Evolutionary conservation across 2,888 invertebrate genomes (phyloP), one percentile per base, ranked within the genome.

Genomic region (Drosophila mulleri): DNA sequence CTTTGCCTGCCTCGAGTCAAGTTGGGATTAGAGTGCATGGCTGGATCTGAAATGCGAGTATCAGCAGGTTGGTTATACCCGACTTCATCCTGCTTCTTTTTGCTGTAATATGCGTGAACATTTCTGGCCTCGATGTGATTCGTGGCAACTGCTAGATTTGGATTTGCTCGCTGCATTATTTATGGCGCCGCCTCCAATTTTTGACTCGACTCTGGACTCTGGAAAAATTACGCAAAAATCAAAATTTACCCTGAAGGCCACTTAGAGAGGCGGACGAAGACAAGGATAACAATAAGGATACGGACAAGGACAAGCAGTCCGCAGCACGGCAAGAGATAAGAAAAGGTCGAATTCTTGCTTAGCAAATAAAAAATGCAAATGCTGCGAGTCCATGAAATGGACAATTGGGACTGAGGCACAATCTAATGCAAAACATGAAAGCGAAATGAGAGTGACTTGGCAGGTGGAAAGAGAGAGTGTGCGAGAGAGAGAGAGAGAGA

Each of bases 241-340:
- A 87, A 87, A 88, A 85, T 82, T 87, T 84, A 65, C 86, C 84
- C 89, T 58, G 60, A 87, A 86, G 82, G 73, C 87, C 82, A 89
- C 82, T 86, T 87, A 83, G 77, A 47, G 53, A 16, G 64, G 54
- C 68, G 12, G 20, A 56, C 20, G 61, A 54, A 53, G 47, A 20
- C 62, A 35, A 50, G 20, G 54, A 52, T n/a, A 18, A 16, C 7
- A n/a, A 29, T 23, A 48, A 29, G 29, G n/a, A 29, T n/a, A 29
- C n/a, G n/a, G 12, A n/a, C n/a, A 48, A 29, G 48, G 48, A 48
- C 29, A 29, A n/a, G 47, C 11, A 18, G 9, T 3, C n/a, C 18
- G 41, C 9, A 9, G n/a, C 18, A 18, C n/a, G 11, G 63, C 70
- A 48, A 18, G 26, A 56, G 16, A 56, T 64, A 67, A 73, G 26